phyloP scores from a whole-genome alignment of 1,140 invertebrate genomes.

The Mizuhopecten yessoensis region DNA sequence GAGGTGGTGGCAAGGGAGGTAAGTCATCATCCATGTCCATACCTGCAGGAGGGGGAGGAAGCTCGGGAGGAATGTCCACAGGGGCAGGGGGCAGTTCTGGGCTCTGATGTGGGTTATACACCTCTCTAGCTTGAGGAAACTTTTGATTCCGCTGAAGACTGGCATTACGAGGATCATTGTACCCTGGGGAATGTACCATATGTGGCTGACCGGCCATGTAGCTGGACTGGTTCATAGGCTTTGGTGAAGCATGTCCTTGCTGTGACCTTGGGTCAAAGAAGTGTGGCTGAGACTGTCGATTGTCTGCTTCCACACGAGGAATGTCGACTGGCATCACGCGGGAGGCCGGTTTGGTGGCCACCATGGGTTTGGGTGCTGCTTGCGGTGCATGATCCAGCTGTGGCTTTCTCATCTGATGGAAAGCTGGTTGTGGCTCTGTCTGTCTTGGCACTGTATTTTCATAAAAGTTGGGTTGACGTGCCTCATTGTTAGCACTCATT shows the following conservation, averaged over 20 bases:
- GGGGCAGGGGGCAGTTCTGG: conserved; percentile 70
- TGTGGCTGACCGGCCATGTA: conserved; percentile 46
- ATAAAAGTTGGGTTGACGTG: conserved; percentile 77
- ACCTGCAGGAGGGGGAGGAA: conserved; percentile 74
- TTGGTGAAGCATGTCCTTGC: conserved; percentile 49
- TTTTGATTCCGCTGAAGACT: conserved; percentile 52
- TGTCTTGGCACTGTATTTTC: conserved; percentile 76
- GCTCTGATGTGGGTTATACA: conserved; percentile 52
- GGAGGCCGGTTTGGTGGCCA: conserved; percentile 72
- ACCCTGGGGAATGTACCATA: conserved; percentile 41
- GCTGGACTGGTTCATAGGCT: conserved; percentile 43
- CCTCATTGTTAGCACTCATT: conserved; percentile 70
- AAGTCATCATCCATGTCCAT: conserved; percentile 75
- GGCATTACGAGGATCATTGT: conserved; percentile 16
- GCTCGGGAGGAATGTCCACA: conserved; percentile 71
- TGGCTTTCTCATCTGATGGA: conserved; percentile 73
- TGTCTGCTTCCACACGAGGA: conserved; percentile 72
- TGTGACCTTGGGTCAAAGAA: conserved; percentile 72
- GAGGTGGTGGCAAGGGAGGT: conserved; percentile 78
- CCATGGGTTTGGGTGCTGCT: conserved; percentile 72
- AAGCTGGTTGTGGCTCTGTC: conserved; percentile 72
- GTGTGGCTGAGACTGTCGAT: conserved; percentile 75
- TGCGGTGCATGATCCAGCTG: conserved; percentile 64
- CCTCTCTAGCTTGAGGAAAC: conserved; percentile 60
- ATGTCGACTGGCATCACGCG: conserved; percentile 73